Conservation (phyloP, 2,797 vertebrate genomes). For the Scomberomorus guttatus region DNA sequence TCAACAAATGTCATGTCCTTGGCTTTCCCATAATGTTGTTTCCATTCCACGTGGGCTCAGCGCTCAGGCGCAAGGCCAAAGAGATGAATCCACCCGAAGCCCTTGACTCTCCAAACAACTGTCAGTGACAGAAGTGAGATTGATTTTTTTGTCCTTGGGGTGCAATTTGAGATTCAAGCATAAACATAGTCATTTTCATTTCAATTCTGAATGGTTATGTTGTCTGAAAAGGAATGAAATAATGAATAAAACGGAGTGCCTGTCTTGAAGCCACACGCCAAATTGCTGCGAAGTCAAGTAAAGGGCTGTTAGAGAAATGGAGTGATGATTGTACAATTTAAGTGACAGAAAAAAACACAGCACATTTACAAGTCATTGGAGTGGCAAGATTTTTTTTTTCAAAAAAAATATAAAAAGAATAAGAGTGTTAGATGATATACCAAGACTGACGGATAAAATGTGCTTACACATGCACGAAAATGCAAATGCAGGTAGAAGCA, state of each 20-base stretch:
- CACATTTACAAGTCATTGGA: slow-evolving; percentile 37
- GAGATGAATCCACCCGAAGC: slow-evolving; percentile 48
- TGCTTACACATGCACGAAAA: background rate
- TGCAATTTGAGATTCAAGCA: slow-evolving; percentile 63
- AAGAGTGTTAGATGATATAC: slow-evolving; percentile 6
- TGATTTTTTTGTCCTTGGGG: slow-evolving; percentile 66
- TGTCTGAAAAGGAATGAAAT: slow-evolving; percentile 54
- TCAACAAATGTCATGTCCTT: slow-evolving; percentile 29
- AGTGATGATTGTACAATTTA: slow-evolving; percentile 62
- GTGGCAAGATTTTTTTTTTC: background rate
- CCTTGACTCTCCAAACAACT: slow-evolving; percentile 56
- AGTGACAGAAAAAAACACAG: slow-evolving; percentile 45
- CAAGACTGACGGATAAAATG: background rate
- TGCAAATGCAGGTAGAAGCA: background rate
- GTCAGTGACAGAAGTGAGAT: slow-evolving; percentile 59
- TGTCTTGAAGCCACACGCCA: slow-evolving; percentile 33
- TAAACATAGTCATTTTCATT: slow-evolving; percentile 71
- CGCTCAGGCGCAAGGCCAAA: slow-evolving; percentile 30
- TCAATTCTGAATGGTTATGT: slow-evolving; percentile 58
- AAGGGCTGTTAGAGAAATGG: slow-evolving; percentile 55
- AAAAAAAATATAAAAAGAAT: background rate
- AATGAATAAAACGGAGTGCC: slow-evolving; percentile 64
- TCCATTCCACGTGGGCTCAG: slow-evolving; percentile 17
- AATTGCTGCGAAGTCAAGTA: slow-evolving; percentile 58
- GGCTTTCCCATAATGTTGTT: slow-evolving; percentile 19